These are phyloP conservation scores for Tor tambroides DNA, from an alignment of 2,113 vertebrate species.

Conservation along the genomic window DNA sequence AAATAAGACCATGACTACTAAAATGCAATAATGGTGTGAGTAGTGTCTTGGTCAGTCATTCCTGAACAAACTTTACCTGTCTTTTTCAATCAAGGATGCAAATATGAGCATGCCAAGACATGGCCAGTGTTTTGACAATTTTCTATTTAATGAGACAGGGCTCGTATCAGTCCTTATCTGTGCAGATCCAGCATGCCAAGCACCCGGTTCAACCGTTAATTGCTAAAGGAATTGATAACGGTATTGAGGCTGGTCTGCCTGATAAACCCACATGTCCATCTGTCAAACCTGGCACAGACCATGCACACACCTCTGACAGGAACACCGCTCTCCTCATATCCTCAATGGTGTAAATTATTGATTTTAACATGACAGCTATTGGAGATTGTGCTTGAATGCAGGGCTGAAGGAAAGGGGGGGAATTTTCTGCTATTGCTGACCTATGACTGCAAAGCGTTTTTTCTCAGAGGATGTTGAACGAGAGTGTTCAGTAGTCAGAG, in stretches of 20 bases:
- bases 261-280: constrained; percentile 71
- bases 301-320: constrained; percentile 49
- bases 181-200: constrained; percentile 56
- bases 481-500: constrained; percentile 34
- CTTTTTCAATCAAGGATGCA: constrained; percentile 47
- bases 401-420: constrained; percentile 60
- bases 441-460: constrained; percentile 62
- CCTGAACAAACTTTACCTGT: constrained; percentile 28
- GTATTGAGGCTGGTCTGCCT: constrained; percentile 57
- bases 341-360: constrained; percentile 73
- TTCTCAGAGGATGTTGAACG: constrained; percentile 62
- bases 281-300: constrained; percentile 50
- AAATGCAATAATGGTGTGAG: background rate
- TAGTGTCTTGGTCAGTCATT: background rate
- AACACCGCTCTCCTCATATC: constrained; percentile 41
- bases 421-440: constrained; percentile 65
- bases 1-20: background rate
- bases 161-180: constrained; percentile 66
- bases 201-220: constrained; percentile 68
- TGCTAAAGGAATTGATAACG: constrained; percentile 72
- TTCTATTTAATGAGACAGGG: constrained; percentile 60
- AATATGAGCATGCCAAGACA: constrained; percentile 42
- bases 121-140: constrained; percentile 62
- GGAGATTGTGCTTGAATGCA: constrained; percentile 63
- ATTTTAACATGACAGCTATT: constrained; percentile 74